Evolutionary conservation across 2,888 invertebrate genomes (phyloP).

Genomic region (Auanema freiburgensis): DNA sequence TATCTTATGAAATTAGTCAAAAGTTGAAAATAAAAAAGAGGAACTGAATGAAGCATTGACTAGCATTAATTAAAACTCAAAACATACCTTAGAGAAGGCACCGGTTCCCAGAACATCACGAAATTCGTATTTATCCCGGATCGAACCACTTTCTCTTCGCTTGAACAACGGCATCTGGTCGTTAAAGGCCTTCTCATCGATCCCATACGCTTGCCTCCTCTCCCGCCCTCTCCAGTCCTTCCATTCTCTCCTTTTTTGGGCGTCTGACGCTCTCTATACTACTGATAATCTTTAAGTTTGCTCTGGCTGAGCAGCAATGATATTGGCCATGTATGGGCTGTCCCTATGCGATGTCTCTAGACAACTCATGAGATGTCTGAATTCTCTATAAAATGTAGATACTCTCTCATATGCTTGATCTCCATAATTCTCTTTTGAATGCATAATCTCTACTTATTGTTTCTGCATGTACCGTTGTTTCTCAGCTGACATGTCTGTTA

Average conservation of each 20-base stretch:
- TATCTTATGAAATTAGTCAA: no score
- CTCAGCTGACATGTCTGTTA: no score
- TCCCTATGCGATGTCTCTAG: no score
- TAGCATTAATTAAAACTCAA: constrained; percentile 73
- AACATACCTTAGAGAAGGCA: constrained; percentile 58
- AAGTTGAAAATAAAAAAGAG: neutral
- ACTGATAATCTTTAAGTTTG: no score
- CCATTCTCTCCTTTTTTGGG: neutral
- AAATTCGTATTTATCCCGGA: constrained; percentile 61
- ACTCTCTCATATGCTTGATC: no score
- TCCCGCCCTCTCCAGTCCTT: constrained; percentile 12
- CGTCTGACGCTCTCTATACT: neutral
- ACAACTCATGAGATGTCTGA: no score
- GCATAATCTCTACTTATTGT: no score
- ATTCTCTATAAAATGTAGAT: no score
- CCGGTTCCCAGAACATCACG: constrained; percentile 63
- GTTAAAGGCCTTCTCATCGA: constrained; percentile 16
- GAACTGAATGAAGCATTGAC: neutral
- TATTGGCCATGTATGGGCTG: no score
- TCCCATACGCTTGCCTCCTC: constrained; percentile 5
- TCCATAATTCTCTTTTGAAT: no score
- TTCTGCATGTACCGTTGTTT: no score
- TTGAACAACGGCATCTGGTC: constrained; percentile 45
- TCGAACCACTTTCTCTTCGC: constrained; percentile 35
- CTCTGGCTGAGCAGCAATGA: no score